Evolutionary conservation across 2,888 invertebrate genomes (phyloP).

Genomic region (Meliscaeva auricollis): DNA sequence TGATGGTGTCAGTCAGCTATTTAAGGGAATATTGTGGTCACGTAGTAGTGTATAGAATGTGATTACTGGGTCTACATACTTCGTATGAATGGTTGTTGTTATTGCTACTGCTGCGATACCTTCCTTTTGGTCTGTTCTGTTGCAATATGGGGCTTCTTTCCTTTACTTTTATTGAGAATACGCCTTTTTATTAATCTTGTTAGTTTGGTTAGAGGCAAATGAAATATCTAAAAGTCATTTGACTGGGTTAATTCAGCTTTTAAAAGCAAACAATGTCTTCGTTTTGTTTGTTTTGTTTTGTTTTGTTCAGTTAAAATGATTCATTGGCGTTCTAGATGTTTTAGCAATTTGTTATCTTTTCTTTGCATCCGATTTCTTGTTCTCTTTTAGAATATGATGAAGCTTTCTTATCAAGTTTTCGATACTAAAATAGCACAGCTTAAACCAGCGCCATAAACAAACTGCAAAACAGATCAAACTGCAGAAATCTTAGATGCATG

Average conservation of each 20-base stretch:
- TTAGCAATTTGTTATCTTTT: background rate
- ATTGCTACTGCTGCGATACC: background rate
- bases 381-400: background rate
- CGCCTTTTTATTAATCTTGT: conserved; percentile 28
- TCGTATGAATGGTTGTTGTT: background rate
- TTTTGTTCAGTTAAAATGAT: background rate
- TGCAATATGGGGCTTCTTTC: conserved; percentile 16
- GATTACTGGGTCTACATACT: no score
- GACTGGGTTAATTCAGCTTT: conserved; percentile 9
- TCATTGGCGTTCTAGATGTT: background rate
- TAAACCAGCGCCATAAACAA: no score
- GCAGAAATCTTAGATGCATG: no score
- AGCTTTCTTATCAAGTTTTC: background rate
- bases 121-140: background rate
- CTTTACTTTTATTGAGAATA: background rate
- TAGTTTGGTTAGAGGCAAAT: background rate
- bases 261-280: background rate
- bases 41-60: conserved; percentile 41
- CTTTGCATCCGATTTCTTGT: background rate
- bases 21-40: conserved; percentile 52
- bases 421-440: no score
- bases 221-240: background rate
- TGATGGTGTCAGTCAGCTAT: conserved; percentile 34
- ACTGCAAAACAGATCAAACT: no score
- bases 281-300: background rate